These are phyloP conservation scores for Sebastes trivittatus DNA, from an alignment of 2,797 vertebrate genomes.

Conservation along the genomic window DNA sequence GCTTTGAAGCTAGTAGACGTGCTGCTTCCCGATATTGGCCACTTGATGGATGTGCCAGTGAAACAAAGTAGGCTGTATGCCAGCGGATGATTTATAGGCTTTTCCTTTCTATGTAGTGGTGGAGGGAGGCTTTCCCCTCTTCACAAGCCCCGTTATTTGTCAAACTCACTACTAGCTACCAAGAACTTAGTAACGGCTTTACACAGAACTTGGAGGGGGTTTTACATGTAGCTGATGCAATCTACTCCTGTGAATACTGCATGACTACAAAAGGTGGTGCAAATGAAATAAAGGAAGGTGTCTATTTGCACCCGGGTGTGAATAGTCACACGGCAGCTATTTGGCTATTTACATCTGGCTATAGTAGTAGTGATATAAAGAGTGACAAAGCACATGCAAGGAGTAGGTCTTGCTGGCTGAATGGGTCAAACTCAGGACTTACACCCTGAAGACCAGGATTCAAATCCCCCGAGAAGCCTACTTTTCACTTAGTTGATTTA, in stretches of 20 bases:
- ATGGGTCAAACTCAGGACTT: no score
- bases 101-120: background rate
- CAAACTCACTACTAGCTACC: background rate
- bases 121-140: background rate
- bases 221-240: background rate
- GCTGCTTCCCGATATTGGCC: background rate
- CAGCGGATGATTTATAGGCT: background rate
- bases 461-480: no score
- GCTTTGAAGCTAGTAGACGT: background rate
- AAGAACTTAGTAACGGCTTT: background rate
- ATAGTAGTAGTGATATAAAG: no score
- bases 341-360: no score
- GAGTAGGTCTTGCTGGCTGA: no score
- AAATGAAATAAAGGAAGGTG: background rate
- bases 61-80: background rate
- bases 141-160: background rate
- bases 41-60: background rate
- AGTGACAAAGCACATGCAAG: no score
- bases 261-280: background rate
- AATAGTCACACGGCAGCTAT: no score
- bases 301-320: no score
- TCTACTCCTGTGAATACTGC: background rate
- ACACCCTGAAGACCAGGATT: no score
- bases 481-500: no score
- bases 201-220: background rate